phyloP scores from a whole-genome alignment of 2,888 invertebrate genomes.

The Lasioglossum vierecki region DNA sequence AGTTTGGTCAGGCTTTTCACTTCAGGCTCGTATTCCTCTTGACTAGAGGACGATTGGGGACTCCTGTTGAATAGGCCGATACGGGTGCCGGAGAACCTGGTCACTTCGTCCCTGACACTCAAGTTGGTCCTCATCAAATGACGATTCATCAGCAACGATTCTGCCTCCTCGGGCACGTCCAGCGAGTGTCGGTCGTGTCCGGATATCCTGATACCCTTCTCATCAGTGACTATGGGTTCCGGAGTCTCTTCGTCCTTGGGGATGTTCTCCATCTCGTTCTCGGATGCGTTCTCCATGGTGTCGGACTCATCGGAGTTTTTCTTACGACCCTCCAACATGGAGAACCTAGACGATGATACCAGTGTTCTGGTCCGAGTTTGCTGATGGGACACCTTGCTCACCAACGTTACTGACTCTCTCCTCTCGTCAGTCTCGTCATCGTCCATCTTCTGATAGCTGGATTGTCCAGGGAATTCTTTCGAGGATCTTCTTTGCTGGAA shows the following conservation, averaged over 20 bases:
- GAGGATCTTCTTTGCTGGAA: not conserved
- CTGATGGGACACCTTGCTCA: constrained; percentile 39
- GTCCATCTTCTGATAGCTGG: constrained; percentile 71
- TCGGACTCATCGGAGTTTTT: constrained; percentile 76
- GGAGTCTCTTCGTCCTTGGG: constrained; percentile 70
- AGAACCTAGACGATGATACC: constrained; percentile 47
- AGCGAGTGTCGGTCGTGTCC: constrained; percentile 52
- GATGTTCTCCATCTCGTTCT: constrained; percentile 80
- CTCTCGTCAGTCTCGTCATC: constrained; percentile 80
- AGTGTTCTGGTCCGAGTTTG: constrained; percentile 40
- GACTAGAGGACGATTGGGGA: constrained; percentile 89
- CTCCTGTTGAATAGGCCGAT: constrained; percentile 86
- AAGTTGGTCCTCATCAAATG: constrained; percentile 69
- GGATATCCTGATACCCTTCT: constrained; percentile 65
- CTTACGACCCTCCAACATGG: constrained; percentile 36
- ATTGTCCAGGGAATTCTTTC: not conserved
- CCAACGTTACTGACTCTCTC: constrained; percentile 65
- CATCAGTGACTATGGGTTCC: constrained; percentile 64
- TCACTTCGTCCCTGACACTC: constrained; percentile 74
- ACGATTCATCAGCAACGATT: constrained; percentile 30
- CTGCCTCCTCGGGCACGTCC: constrained; percentile 64
- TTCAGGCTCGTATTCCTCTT: constrained; percentile 88
- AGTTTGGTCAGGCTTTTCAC: constrained; percentile 81
- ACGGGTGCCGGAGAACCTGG: constrained; percentile 85
- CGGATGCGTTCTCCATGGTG: constrained; percentile 79